Conservation (phyloP, 2,888 invertebrate genomes). For the Spicauda simplicius region DNA sequence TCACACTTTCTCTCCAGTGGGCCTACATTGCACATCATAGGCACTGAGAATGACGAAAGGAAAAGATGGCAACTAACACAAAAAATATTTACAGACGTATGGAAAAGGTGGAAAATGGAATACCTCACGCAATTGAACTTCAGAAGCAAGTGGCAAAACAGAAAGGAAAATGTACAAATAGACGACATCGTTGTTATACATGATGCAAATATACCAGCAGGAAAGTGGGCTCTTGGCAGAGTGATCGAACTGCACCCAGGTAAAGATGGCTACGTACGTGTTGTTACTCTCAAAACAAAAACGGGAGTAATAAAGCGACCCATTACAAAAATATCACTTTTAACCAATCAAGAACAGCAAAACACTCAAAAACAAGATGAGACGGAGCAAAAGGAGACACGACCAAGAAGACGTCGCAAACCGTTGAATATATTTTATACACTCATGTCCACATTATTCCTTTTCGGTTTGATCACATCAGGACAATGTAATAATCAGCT, state of each 20-base stretch:
- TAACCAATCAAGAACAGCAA: constrained; percentile 19
- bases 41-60: constrained; percentile 29
- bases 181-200: constrained; percentile 12
- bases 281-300: constrained; percentile 38
- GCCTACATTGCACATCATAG: constrained; percentile 21
- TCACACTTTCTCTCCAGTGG: constrained; percentile 33
- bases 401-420: constrained; percentile 2
- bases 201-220: constrained; percentile 35
- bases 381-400: background rate
- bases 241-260: constrained; percentile 35
- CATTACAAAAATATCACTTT: constrained; percentile 31
- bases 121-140: constrained; percentile 11
- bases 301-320: constrained; percentile 33
- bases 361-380: background rate
- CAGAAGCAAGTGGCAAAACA: constrained; percentile 17
- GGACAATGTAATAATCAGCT: background rate
- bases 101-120: constrained; percentile 20
- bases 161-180: constrained; percentile 6
- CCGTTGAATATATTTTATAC: background rate
- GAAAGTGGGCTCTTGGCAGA: constrained; percentile 39
- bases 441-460: constrained; percentile 2
- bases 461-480: background rate
- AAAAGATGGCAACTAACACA: constrained; percentile 37
- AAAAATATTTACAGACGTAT: constrained; percentile 23
- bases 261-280: constrained; percentile 34